Evolutionary conservation across 2,888 invertebrate species (phyloP), one percentile per base, ranked within the genome.

Genomic region (Drosophila subquinaria): DNA sequence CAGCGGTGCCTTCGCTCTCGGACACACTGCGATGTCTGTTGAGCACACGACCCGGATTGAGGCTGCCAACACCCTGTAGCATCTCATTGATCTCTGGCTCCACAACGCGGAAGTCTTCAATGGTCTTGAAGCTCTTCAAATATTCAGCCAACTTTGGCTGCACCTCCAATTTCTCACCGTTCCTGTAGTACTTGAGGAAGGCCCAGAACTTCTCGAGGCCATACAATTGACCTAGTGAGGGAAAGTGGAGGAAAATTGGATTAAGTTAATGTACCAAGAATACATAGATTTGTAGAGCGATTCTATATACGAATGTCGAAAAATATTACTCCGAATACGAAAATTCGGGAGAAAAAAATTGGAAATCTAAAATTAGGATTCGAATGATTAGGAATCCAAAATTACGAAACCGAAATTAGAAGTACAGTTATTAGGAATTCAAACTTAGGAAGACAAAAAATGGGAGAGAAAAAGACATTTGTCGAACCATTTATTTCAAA

Each of bases 121-220:
- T 96, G 76, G 95, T 97, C 90, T 97, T 96, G 93, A 97, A 98
- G 90, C 96, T 96, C 66, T 95, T 94, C 64, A 98, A 93, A 91
- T 95, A 95, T 61, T 95, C 96, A 71, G 95, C 94, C 47, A 98
- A 93, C 89, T 95, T 95, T 1, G 96, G 94, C 75, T 96, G 96
- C 40, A 97, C 96, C 71, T 95, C 95, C 52, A 97, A 93, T 72
- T 96, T 95, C 27, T 93, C 94, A 36, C 96, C 95, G 90, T 97
- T 95, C 92, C 96, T 97, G 93, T 97, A 98, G 94, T 99, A 99
- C 93, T 99, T 99, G 67, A 98, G 94, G 94, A 99, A 99, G 51
- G 99, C 99, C 98, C 99, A 99, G 94, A 99, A 99, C 93, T 99
- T 99, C 94, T 99, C 99, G 81, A 99, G 94, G 30, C 99, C 99